A percentile compares a stretch with the other conserved stretches of the same genome.
Evolutionary conservation across 2,888 invertebrate genomes (phyloP).

Genomic region (Xanthorhoe spadicearia): DNA sequence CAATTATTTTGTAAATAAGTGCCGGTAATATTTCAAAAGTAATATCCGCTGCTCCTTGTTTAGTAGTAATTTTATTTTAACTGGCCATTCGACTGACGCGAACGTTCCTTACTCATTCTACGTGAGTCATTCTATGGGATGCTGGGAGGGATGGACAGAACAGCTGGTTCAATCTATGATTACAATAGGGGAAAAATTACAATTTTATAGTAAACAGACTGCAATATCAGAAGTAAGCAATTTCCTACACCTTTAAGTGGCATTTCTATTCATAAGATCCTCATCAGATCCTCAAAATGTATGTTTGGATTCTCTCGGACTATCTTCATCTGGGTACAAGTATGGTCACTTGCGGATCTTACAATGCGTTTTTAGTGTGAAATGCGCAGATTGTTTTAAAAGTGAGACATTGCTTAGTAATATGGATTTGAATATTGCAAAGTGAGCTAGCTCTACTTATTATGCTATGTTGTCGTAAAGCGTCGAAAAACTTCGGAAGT

Average conservation of each 20-base stretch:
- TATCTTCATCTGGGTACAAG: no score
- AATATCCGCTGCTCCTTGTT: conserved; percentile 4
- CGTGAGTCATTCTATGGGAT: conserved; percentile 39
- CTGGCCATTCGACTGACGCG: conserved; percentile 26
- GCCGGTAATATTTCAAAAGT: conserved; percentile 4
- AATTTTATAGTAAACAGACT: no score
- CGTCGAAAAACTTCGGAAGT: conserved; percentile 64
- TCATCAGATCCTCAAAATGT: no score
- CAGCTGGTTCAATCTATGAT: conserved; percentile 12
- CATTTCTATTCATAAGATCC: no score
- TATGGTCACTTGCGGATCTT: neutral
- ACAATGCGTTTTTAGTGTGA: no score
- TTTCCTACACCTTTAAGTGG: no score
- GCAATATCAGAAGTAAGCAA: no score
- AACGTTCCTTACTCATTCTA: conserved; percentile 33
- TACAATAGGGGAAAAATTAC: neutral
- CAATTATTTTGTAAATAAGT: neutral
- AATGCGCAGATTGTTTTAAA: no score
- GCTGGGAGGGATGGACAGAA: neutral
- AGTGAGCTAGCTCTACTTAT: conserved; percentile 8
- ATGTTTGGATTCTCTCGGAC: no score
- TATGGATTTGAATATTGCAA: neutral
- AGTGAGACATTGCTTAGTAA: no score
- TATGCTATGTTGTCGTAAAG: conserved; percentile 50
- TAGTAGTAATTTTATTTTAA: conserved; percentile 30